Evolutionary conservation across 2,113 vertebrate genomes (phyloP), one percentile per base, ranked within the genome.

Genomic region (Rhinoderma darwinii): DNA sequence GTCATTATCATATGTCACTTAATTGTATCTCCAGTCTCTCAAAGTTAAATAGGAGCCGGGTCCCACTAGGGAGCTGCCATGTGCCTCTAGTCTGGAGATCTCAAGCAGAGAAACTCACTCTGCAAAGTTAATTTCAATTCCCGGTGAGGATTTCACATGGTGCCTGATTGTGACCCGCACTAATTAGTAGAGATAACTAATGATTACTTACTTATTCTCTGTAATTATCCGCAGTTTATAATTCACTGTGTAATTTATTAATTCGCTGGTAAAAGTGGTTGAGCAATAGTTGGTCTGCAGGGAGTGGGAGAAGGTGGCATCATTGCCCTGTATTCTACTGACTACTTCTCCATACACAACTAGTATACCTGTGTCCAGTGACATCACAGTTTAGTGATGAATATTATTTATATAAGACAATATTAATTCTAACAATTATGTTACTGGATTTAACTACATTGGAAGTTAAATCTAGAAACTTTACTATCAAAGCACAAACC

Each of bases 211-310:
- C 95, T 97, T 96, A 96, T 96, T 96, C 96, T 92, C 96, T 95
- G 96, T 97, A 98, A 99, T 99, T 97, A 99, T 97, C 97, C 96
- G 94, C 91, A 97, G 97, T 98, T 99, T 96, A 97, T 98, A 97
- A 98, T 98, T 97, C 93, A 95, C 95, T 96, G 96, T 98, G 97
- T 98, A 97, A 99, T 98, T 98, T 99, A 99, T 99, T 98, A 98
- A 99, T 99, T 98, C 94, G 76, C 93, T 95, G 95, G 91, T 97
- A 98, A 98, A 96, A 97, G 94, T 95, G 91, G 96, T 96, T 96
- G 96, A 97, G 96, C 94, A 96, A 96, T 93, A 94, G 94, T 94
- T 96, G 95, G 91, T 97, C 96, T 93, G 22, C 43, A 56, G 44
- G 44, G 96, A 95, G 92, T 93, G 88, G 63, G 27, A 78, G 90